Conservation (phyloP, 1,140 invertebrate species). For the Harlomillsia oculata region DNA sequence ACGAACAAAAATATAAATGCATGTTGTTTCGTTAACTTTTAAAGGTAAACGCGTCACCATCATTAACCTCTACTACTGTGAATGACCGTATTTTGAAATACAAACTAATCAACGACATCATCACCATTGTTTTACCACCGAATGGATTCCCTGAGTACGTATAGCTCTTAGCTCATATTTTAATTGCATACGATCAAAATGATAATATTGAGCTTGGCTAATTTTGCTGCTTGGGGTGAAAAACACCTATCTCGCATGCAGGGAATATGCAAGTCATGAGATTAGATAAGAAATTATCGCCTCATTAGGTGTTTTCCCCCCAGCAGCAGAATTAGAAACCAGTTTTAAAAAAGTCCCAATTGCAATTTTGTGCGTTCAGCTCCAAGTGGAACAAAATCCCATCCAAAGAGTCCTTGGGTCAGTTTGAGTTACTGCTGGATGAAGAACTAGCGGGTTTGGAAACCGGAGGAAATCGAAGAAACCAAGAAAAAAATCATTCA, state of each 20-base stretch:
- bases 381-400: conserved; percentile 85
- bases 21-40: conserved; percentile 10
- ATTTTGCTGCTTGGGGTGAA: no score
- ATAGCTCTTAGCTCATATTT: neutral
- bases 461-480: conserved; percentile 10
- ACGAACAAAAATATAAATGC: neutral
- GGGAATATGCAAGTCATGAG: no score
- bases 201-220: neutral
- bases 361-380: conserved; percentile 44
- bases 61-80: conserved; percentile 84
- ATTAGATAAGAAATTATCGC: neutral
- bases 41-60: conserved; percentile 90
- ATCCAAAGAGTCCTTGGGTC: conserved; percentile 63
- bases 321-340: no score
- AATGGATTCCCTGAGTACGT: conserved; percentile 78
- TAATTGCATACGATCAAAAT: conserved; percentile 1
- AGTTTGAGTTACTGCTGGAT: conserved; percentile 81
- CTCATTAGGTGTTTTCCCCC: no score
- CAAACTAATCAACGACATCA: conserved; percentile 87
- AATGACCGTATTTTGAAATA: conserved; percentile 94
- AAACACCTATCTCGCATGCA: no score
- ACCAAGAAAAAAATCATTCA: conserved; percentile 19
- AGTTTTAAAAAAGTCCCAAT: no score
- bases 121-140: conserved; percentile 80
- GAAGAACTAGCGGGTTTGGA: conserved; percentile 55